phyloP scores from a whole-genome alignment of 2,888 invertebrate species.

The Chloroclystis v-ata region DNA sequence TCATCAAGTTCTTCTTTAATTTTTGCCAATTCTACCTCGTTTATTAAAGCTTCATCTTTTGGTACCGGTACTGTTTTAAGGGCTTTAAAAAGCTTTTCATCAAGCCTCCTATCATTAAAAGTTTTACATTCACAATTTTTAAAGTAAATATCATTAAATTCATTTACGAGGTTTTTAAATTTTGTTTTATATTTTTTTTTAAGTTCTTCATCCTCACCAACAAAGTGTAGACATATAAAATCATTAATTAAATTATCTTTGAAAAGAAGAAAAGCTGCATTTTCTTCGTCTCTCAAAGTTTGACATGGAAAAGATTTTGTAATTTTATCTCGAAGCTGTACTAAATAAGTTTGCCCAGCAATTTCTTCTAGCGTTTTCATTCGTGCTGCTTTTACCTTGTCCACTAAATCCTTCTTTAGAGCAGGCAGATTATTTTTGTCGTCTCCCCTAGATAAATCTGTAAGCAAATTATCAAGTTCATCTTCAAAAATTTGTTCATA shows the following conservation, averaged over 20 bases:
- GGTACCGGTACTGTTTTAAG: constrained; percentile 44
- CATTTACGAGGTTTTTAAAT: constrained; percentile 40
- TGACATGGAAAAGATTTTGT: constrained; percentile 40
- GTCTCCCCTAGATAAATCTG: constrained; percentile 20
- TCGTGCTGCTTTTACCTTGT: constrained; percentile 36
- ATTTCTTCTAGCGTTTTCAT: constrained; percentile 35
- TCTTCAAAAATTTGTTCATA: constrained; percentile 44
- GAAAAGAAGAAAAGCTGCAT: constrained; percentile 42
- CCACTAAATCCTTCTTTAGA: constrained; percentile 36
- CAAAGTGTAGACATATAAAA: constrained; percentile 48
- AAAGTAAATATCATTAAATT: constrained; percentile 48
- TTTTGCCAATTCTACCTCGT: constrained; percentile 43
- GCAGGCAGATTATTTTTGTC: constrained; percentile 25
- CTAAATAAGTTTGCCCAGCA: constrained; percentile 42
- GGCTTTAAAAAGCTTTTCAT: constrained; percentile 39
- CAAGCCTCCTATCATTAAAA: constrained; percentile 36
- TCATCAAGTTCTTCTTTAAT: constrained; percentile 44
- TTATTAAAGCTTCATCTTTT: constrained; percentile 38
- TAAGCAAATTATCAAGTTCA: constrained; percentile 40
- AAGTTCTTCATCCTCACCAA: constrained; percentile 32
- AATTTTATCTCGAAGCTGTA: constrained; percentile 43
- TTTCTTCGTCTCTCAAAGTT: constrained; percentile 35
- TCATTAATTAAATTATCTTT: constrained; percentile 54
- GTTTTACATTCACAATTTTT: constrained; percentile 37
- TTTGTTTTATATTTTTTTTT: constrained; percentile 38